phyloP scores from a whole-genome alignment of 2,113 vertebrate species.

The Clarias gariepinus region DNA sequence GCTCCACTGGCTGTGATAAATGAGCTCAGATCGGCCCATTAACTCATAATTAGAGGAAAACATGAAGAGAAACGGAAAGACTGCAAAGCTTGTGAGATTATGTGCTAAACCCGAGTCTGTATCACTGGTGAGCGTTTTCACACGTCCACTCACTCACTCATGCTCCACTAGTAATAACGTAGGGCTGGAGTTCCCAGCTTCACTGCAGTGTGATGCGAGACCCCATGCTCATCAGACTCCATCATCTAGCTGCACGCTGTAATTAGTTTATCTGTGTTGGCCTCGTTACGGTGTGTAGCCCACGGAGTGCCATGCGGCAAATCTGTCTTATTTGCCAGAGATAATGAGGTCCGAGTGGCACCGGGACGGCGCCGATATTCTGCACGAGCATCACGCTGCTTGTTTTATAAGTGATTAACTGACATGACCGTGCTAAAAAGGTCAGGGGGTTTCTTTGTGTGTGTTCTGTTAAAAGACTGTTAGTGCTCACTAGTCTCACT shows the following conservation, averaged over 20 bases:
- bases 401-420: constrained; percentile 7
- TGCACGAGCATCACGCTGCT: not conserved
- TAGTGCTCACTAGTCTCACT: not conserved
- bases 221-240: constrained; percentile 9
- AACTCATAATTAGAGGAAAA: constrained; percentile 67
- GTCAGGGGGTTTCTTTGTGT: not conserved
- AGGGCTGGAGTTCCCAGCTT: constrained; percentile 14
- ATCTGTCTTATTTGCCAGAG: constrained; percentile 24
- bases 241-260: constrained; percentile 20
- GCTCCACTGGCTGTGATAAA: constrained; percentile 61
- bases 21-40: constrained; percentile 63
- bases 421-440: not conserved
- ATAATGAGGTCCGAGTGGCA: constrained; percentile 36
- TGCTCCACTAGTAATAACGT: constrained; percentile 17
- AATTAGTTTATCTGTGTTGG: constrained; percentile 36
- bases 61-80: constrained; percentile 64
- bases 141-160: constrained; percentile 32
- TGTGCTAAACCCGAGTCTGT: not conserved
- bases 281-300: constrained; percentile 23
- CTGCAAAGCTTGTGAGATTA: constrained; percentile 21
- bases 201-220: constrained; percentile 5
- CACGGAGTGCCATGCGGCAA: not conserved
- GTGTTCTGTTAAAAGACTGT: not conserved
- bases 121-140: constrained; percentile 42
- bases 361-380: not conserved